Conservation (phyloP, 1,140 invertebrate genomes). For the Nomia melanderi region DNA sequence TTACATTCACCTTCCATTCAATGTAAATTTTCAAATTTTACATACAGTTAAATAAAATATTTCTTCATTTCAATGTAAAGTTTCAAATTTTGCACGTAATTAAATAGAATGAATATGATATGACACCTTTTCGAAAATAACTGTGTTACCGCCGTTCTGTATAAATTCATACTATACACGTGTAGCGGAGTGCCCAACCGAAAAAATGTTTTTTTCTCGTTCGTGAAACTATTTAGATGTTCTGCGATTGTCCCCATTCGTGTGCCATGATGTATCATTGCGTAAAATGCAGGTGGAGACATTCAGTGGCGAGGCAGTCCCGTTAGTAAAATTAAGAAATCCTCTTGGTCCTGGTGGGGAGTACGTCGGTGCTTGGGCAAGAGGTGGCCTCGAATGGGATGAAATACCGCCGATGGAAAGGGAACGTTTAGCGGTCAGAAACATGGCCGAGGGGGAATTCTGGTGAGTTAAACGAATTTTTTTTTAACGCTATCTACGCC, state of each 20-base stretch:
- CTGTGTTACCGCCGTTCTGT: too few species aligned
- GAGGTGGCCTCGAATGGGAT: conserved; percentile 88
- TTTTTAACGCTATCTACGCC: not conserved
- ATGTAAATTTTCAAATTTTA: too few species aligned
- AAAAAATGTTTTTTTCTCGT: not conserved
- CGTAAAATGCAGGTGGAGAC: conserved; percentile 84
- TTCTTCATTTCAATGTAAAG: too few species aligned
- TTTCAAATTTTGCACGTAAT: too few species aligned
- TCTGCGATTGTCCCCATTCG: not conserved
- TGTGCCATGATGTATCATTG: conserved; percentile 12
- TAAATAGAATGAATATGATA: too few species aligned
- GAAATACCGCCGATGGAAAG: conserved; percentile 87
- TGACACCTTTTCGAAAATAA: too few species aligned
- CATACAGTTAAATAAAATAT: too few species aligned
- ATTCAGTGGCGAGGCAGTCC: conserved; percentile 87
- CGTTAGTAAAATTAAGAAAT: conserved; percentile 87
- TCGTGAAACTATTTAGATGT: not conserved
- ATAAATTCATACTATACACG: too few species aligned
- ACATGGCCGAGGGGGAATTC: conserved; percentile 89
- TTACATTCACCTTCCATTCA: too few species aligned
- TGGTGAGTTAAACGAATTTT: conserved; percentile 82
- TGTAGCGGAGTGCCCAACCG: too few species aligned
- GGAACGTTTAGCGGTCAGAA: conserved; percentile 85
- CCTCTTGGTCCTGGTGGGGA: conserved; percentile 86
- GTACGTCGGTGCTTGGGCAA: conserved; percentile 88